Percentiles rank a stretch among this genome's conserved stretches.
These are phyloP conservation scores for Gymnothorax reevesii DNA, from an alignment of 2,797 vertebrate genomes.

Conservation along the genomic window DNA sequence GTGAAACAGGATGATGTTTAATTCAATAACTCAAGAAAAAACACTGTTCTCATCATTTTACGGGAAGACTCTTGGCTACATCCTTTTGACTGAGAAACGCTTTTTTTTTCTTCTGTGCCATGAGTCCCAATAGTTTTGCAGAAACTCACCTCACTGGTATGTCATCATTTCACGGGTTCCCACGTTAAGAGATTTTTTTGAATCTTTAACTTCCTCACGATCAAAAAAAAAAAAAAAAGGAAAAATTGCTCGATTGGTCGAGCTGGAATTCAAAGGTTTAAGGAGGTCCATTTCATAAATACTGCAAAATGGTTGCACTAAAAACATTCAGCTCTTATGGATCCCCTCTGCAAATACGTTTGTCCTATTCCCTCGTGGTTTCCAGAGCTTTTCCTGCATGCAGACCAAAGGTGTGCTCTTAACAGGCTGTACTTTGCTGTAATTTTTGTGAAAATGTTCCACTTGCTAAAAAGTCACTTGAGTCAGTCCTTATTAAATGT, in stretches of 20 bases:
- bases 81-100: not conserved
- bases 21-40: not conserved
- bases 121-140: not conserved
- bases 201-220: no score
- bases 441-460: conserved; percentile 9
- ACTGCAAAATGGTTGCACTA: not conserved
- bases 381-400: not conserved
- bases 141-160: not conserved
- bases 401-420: not conserved
- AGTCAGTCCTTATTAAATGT: conserved; percentile 13
- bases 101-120: conserved; percentile 7
- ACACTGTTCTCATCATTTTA: not conserved
- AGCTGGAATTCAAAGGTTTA: no score
- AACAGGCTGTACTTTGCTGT: not conserved
- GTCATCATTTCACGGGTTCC: not conserved
- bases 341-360: not conserved
- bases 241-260: no score
- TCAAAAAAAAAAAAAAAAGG: no score
- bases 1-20: conserved; percentile 10
- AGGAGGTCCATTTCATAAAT: not conserved
- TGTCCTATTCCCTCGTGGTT: not conserved
- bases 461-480: conserved; percentile 5
- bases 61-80: not conserved
- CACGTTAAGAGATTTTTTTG: not conserved
- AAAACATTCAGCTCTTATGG: not conserved